Evolutionary conservation across 2,113 vertebrate genomes (phyloP).

Genomic region (Onychostruthus taczanowskii): DNA sequence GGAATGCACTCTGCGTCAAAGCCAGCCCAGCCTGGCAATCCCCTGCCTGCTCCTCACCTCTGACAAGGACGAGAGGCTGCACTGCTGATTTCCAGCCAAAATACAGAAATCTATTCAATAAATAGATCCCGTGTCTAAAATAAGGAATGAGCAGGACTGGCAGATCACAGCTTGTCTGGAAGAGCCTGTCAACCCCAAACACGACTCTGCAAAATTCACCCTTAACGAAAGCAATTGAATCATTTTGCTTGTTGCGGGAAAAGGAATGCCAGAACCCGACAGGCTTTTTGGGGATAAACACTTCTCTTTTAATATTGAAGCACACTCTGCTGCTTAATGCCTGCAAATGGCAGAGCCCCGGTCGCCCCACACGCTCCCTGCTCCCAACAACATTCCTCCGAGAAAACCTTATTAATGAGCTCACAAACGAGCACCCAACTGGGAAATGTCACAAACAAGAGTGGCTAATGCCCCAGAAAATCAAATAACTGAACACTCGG

Average conservation of each 20-base stretch:
- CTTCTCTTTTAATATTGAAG: background rate
- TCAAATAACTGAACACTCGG: constrained; percentile 78
- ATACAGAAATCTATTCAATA: background rate
- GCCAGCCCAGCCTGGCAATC: background rate
- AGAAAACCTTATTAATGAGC: constrained; percentile 80
- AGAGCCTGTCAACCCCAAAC: background rate
- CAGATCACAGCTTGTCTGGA: background rate
- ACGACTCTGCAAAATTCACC: background rate
- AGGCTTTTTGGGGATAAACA: background rate
- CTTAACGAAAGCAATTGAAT: background rate
- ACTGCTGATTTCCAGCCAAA: background rate
- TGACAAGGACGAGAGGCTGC: background rate
- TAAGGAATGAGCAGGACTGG: background rate
- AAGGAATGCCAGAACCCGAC: background rate
- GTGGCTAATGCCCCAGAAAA: constrained; percentile 81
- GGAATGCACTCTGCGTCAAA: background rate
- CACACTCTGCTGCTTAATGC: background rate
- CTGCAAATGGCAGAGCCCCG: background rate
- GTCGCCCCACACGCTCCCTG: background rate
- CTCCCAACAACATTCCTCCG: constrained; percentile 56
- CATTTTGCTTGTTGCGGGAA: background rate
- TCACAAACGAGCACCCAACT: constrained; percentile 80
- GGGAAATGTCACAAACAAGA: constrained; percentile 82
- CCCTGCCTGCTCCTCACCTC: background rate
- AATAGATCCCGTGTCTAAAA: constrained; percentile 21